phyloP scores from a whole-genome alignment of 1,140 invertebrate genomes.

The Eriocheir sinensis region DNA sequence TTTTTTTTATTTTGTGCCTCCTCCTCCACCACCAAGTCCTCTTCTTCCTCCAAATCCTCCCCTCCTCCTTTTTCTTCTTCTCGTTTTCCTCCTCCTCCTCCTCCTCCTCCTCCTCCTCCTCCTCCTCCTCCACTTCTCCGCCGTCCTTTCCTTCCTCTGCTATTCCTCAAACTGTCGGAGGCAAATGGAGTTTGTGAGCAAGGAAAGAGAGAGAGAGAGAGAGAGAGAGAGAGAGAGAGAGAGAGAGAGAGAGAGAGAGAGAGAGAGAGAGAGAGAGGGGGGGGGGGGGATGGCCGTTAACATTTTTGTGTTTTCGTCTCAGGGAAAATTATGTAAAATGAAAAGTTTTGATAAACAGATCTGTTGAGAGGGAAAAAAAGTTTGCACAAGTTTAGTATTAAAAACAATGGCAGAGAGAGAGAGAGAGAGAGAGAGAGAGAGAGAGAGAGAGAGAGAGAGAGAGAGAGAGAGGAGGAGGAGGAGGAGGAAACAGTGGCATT shows the following conservation, averaged over 20 bases:
- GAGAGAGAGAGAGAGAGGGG: background rate
- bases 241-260: constrained; percentile 11
- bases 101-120: background rate
- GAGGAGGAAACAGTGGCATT: background rate
- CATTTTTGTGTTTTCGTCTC: background rate
- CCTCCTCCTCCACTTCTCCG: background rate
- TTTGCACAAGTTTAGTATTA: background rate
- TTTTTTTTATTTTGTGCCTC: background rate
- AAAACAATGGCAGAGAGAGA: background rate
- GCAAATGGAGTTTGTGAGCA: background rate
- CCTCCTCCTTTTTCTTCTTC: background rate
- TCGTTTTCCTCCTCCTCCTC: background rate
- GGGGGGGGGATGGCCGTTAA: background rate
- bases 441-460: no score
- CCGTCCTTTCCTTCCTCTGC: no score
- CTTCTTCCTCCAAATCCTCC: background rate
- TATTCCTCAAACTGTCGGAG: constrained; percentile 12
- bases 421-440: no score
- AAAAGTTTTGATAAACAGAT: constrained; percentile 11
- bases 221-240: background rate
- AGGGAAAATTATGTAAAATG: background rate
- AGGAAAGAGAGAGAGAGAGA: no score
- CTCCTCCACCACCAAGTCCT: no score
- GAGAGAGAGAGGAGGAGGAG: background rate
- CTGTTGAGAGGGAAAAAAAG: background rate